phyloP scores from a whole-genome alignment of 2,888 invertebrate species.

The Lasius platythorax region DNA sequence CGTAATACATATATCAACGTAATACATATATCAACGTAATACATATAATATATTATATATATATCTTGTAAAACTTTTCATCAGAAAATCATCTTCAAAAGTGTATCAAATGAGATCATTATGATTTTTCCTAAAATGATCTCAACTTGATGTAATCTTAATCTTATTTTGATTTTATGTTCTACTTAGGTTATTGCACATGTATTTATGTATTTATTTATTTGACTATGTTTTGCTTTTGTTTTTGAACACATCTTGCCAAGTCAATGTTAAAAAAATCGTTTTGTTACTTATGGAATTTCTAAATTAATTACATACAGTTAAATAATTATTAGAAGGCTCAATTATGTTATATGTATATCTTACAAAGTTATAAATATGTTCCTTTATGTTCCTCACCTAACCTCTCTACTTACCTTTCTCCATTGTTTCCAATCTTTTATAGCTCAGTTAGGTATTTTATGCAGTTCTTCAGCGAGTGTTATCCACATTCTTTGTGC shows the following conservation, averaged over 20 bases:
- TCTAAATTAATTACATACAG: too few relatives aligned
- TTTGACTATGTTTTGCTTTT: neutral
- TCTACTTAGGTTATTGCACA: too few relatives aligned
- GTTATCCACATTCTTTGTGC: neutral
- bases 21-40: too few relatives aligned
- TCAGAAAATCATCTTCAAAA: neutral
- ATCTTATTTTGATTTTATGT: too few relatives aligned
- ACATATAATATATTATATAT: too few relatives aligned
- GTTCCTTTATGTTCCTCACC: too few relatives aligned
- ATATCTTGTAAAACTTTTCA: neutral
- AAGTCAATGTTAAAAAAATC: neutral
- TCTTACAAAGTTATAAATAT: neutral
- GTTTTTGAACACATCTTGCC: conserved; percentile 1
- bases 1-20: too few relatives aligned
- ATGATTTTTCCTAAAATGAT: too few relatives aligned
- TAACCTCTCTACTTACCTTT: neutral
- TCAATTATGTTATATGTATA: neutral
- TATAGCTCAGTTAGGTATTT: conserved; percentile 1
- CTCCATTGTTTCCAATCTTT: conserved; percentile 20
- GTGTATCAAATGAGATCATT: too few relatives aligned
- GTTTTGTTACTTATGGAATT: too few relatives aligned
- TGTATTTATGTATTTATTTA: neutral
- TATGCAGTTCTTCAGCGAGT: neutral
- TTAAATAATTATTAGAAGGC: too few relatives aligned
- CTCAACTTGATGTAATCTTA: too few relatives aligned